These are phyloP conservation scores for Drosophila subsilvestris DNA, from an alignment of 2,888 invertebrate genomes.

Conservation along the genomic window DNA sequence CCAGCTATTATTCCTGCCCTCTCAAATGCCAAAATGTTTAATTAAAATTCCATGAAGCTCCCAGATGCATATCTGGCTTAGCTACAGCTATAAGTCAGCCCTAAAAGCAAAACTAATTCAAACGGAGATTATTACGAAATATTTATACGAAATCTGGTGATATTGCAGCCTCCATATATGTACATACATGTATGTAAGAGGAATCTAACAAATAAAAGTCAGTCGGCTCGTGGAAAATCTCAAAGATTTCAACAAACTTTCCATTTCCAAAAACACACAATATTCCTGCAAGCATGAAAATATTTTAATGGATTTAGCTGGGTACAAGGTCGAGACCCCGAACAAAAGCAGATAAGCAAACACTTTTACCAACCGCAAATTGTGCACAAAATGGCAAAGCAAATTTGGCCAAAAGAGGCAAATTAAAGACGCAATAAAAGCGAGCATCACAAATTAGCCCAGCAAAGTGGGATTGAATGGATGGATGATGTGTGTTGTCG, in stretches of 20 bases:
- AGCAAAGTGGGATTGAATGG: constrained; percentile 22
- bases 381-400: constrained; percentile 38
- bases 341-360: constrained; percentile 29
- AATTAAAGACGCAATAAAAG: constrained; percentile 57
- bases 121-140: background rate
- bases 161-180: background rate
- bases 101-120: constrained; percentile 19
- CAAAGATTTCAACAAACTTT: constrained; percentile 22
- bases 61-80: constrained; percentile 1
- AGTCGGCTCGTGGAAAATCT: constrained; percentile 11
- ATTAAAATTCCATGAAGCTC: constrained; percentile 36
- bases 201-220: background rate
- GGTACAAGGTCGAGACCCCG: constrained; percentile 59
- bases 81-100: constrained; percentile 22
- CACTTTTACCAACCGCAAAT: constrained; percentile 55
- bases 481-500: constrained; percentile 49
- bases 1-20: constrained; percentile 21
- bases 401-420: constrained; percentile 61
- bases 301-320: constrained; percentile 52
- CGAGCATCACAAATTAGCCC: constrained; percentile 57
- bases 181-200: background rate
- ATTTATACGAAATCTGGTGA: background rate
- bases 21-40: constrained; percentile 20
- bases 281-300: constrained; percentile 28
- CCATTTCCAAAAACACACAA: constrained; percentile 14